phyloP scores from a whole-genome alignment of 2,797 vertebrate species.

The Sylvilagus floridanus region DNA sequence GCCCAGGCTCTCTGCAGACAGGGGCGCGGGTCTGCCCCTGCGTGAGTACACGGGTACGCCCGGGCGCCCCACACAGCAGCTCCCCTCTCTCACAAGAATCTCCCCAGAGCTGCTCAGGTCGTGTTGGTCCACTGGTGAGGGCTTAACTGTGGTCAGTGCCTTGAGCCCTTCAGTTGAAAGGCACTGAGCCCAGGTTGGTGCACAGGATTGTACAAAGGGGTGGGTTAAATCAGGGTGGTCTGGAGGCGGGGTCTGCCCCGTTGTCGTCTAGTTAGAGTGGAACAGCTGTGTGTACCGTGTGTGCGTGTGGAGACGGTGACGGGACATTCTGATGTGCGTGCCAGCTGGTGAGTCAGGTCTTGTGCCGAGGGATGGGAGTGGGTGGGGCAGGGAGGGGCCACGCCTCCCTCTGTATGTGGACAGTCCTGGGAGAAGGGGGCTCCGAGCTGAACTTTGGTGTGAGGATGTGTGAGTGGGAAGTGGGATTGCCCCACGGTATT shows the following conservation, averaged over 20 bases:
- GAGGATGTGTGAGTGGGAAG: neutral
- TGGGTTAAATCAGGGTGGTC: neutral
- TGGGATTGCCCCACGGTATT: rapidly evolving
- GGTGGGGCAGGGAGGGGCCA: neutral
- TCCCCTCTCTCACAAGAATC: neutral
- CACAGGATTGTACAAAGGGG: neutral
- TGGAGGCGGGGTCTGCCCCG: neutral
- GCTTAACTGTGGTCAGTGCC: neutral
- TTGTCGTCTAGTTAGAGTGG: neutral
- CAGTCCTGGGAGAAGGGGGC: neutral
- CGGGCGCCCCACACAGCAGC: neutral
- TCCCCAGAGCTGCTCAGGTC: neutral
- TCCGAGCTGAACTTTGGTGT: neutral
- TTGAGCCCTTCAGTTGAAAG: neutral
- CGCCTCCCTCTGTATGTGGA: neutral
- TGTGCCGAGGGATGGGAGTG: neutral
- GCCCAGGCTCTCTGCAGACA: neutral
- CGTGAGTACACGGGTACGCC: neutral
- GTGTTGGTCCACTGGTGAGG: neutral
- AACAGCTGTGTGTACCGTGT: neutral
- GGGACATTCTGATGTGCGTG: too few species aligned
- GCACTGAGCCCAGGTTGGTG: neutral
- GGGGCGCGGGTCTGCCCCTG: neutral
- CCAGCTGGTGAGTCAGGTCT: neutral
- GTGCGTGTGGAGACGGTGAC: neutral